Evolutionary conservation across 2,888 invertebrate genomes (phyloP).

Genomic region (Acronicta leporina): DNA sequence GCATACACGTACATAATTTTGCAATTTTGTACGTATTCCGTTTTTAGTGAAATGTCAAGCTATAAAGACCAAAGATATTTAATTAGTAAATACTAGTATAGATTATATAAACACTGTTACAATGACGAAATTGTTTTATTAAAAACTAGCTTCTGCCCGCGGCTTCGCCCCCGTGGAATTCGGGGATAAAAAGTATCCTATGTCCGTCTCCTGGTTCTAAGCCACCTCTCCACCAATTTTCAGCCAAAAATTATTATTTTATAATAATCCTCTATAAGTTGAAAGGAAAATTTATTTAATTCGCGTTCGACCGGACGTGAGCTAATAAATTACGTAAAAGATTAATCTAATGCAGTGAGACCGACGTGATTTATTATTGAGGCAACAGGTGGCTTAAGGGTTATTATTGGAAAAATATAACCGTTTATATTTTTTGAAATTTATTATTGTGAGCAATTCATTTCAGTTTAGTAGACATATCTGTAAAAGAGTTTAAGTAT

Average conservation of each 20-base stretch:
- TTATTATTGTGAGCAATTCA: conserved; percentile 10
- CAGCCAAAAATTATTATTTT: conserved; percentile 39
- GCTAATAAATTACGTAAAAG: conserved; percentile 59
- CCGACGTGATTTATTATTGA: conserved; percentile 53
- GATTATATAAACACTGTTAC: too few species aligned
- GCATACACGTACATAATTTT: conserved; percentile 20
- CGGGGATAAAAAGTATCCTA: too few species aligned
- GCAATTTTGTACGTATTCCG: conserved; percentile 9
- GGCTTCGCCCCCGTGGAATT: too few species aligned
- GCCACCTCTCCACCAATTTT: too few species aligned
- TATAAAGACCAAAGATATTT: too few species aligned
- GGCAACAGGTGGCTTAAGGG: conserved; percentile 59
- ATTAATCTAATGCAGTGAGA: conserved; percentile 60
- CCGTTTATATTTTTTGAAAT: conserved; percentile 34
- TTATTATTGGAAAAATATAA: conserved; percentile 52
- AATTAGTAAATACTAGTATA: too few species aligned
- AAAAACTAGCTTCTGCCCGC: too few species aligned
- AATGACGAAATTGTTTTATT: too few species aligned
- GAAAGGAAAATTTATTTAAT: conserved; percentile 49
- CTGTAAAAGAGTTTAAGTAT: neutral
- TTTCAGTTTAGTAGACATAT: neutral
- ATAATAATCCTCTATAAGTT: conserved; percentile 37
- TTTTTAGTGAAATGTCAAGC: conserved; percentile 2
- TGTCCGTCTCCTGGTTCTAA: too few species aligned
- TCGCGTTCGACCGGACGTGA: conserved; percentile 39